A percentile compares a stretch with the other conserved stretches of the same genome.
Conservation (phyloP, 2,888 invertebrate genomes). For the Drosophila helvetica region DNA sequence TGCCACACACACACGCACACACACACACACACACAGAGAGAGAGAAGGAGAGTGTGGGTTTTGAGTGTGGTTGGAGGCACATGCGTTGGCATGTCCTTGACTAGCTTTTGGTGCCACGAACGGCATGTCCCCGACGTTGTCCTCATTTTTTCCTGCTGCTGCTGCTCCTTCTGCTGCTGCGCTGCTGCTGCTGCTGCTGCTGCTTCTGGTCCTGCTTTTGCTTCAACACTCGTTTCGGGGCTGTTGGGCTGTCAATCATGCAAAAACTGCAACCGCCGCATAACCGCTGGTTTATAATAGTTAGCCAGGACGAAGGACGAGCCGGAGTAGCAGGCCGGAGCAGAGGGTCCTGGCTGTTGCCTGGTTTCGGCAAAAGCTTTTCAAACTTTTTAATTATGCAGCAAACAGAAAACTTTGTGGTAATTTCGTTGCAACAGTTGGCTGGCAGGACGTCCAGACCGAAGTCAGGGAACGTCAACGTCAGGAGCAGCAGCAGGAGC, state of each 20-base stretch:
- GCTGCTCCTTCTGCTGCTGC: neutral
- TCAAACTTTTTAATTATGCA: conserved; percentile 79
- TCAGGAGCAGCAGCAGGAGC: conserved; percentile 60
- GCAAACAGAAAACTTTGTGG: conserved; percentile 79
- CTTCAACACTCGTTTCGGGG: conserved; percentile 49
- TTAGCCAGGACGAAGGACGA: conserved; percentile 41
- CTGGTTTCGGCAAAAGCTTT: conserved; percentile 78
- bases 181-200: conserved; percentile 6
- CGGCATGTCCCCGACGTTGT: conserved; percentile 22
- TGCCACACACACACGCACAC: conserved; percentile 16
- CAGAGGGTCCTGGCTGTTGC: conserved; percentile 52
- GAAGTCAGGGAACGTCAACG: conserved; percentile 50
- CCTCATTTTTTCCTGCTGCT: neutral
- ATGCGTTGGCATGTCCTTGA: conserved; percentile 68
- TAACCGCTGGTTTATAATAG: conserved; percentile 73
- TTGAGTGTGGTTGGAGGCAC: conserved; percentile 9
- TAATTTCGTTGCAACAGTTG: conserved; percentile 78
- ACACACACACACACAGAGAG: conserved; percentile 20
- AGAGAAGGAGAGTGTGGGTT: conserved; percentile 6
- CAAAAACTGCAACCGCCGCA: conserved; percentile 77
- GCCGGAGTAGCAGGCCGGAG: neutral
- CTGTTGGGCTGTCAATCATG: conserved; percentile 75
- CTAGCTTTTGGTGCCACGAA: conserved; percentile 44
- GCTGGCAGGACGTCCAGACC: conserved; percentile 40
- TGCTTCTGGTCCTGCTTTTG: conserved; percentile 34